phyloP scores from a whole-genome alignment of 2,888 invertebrate species.

The Bellardia bayeri region DNA sequence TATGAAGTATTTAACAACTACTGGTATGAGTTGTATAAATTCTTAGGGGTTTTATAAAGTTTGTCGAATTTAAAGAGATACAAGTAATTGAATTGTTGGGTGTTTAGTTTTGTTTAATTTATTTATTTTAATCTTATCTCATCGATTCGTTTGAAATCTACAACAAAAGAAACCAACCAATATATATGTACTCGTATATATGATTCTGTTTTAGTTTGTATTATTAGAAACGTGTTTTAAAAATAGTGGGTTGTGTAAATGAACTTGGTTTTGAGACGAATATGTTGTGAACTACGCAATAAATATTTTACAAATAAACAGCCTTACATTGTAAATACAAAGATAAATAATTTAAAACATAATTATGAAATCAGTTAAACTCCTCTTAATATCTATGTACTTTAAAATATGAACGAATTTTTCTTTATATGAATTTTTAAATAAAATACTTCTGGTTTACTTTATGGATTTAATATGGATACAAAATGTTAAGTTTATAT shows the following conservation, averaged over 20 bases:
- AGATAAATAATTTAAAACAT: no score
- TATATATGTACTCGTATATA: no score
- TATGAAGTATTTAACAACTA: conserved; percentile 1
- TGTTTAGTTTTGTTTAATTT: conserved; percentile 1
- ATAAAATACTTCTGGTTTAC: no score
- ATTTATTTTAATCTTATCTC: conserved; percentile 22
- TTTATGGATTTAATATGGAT: no score
- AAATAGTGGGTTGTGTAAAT: not conserved
- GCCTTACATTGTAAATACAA: no score
- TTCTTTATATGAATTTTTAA: no score
- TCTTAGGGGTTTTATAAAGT: conserved; percentile 29
- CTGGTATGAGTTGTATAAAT: not conserved
- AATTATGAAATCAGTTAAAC: no score
- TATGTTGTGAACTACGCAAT: not conserved
- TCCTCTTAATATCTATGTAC: no score
- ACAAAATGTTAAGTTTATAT: no score
- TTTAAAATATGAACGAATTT: no score
- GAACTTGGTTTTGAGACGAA: not conserved
- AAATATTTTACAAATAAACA: no score
- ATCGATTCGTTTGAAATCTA: not conserved
- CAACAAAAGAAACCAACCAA: not conserved
- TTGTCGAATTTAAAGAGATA: not conserved
- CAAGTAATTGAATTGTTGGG: conserved; percentile 3
- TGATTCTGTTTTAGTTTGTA: not conserved
- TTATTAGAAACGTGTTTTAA: not conserved